Evolutionary conservation across 2,797 vertebrate genomes (phyloP), one percentile per base, ranked within the genome.

Genomic region (Mormyrus hasselquistii): DNA sequence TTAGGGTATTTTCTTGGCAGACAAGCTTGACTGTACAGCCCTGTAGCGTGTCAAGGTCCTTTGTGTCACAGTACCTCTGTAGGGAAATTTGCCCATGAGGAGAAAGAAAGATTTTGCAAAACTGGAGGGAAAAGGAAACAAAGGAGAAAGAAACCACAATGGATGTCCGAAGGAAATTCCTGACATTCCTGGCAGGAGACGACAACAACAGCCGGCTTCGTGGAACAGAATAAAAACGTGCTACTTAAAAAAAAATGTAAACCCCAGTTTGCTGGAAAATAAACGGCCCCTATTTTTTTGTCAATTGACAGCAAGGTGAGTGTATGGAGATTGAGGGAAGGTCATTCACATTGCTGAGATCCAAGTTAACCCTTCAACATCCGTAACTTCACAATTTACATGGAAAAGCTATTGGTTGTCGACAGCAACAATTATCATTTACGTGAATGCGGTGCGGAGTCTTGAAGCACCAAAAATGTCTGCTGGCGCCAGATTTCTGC

Each of bases 121-220:
- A 79, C 38, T 47, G 19, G 73, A 79, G 73, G 41, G 41, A 79
- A 44, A 79, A 47, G 3, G 12, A 79, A 47, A 79, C 73, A 79
- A 79, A 79, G 7, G 34, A 79, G 38, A 79, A 79, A 38, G 29
- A 79, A 44, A 79, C 73, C 73, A 79, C 73, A 79, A 41, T 44
- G 73, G 73, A n/a, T 47, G 14, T 79, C 73, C 47, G 41, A 79
- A 88, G 88, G 88, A 88, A 88, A 82, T 88, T 88, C 88, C 69
- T 76, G 22, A 29, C 73, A 69, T 88, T 88, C 88, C 88, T 82
- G 88, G 69, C 88, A 82, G 73, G 69, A 44, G 7, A 44, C 73
- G 34, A 44, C 50, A 88, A 55, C 69, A 44, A 25, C 69, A 79
- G 73, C 34, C 16, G 0, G 73, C 73, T 44, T 16, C 0, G 41